phyloP scores from a whole-genome alignment of 2,888 invertebrate genomes.

The Sesia apiformis region DNA sequence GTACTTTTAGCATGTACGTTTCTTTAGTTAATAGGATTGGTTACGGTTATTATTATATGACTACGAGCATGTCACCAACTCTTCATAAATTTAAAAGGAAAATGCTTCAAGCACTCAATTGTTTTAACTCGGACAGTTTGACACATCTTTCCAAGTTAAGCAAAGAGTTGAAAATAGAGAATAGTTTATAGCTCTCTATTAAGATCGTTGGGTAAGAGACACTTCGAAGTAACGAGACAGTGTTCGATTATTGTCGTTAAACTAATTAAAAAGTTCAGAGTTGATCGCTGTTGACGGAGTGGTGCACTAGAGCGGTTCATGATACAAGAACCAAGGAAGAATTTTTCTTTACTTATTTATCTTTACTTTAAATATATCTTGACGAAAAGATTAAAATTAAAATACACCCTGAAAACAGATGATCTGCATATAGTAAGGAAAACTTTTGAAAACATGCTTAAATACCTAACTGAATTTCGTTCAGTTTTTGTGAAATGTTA shows the following conservation, averaged over 20 bases:
- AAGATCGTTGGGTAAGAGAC: conserved; percentile 17
- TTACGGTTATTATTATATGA: too few relatives aligned
- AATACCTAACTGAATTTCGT: too few relatives aligned
- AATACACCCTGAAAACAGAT: too few relatives aligned
- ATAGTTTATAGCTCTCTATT: not conserved
- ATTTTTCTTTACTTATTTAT: not conserved
- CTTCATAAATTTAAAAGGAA: too few relatives aligned
- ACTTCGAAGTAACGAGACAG: conserved; percentile 41
- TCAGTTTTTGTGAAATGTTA: too few relatives aligned
- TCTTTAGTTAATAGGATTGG: too few relatives aligned
- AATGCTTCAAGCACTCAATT: not conserved
- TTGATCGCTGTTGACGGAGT: conserved; percentile 33
- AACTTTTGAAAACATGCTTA: too few relatives aligned
- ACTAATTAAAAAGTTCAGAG: conserved; percentile 63
- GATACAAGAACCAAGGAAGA: not conserved
- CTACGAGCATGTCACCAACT: too few relatives aligned
- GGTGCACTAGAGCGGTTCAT: conserved; percentile 4
- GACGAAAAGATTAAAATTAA: too few relatives aligned
- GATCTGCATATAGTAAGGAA: too few relatives aligned
- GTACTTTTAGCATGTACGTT: too few relatives aligned
- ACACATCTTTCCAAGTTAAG: not conserved
- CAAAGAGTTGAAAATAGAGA: not conserved
- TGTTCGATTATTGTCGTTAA: conserved; percentile 53
- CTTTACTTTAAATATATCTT: not conserved
- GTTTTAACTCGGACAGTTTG: not conserved